Conservation (phyloP, 1,140 invertebrate genomes). For the Forficula auricularia region DNA sequence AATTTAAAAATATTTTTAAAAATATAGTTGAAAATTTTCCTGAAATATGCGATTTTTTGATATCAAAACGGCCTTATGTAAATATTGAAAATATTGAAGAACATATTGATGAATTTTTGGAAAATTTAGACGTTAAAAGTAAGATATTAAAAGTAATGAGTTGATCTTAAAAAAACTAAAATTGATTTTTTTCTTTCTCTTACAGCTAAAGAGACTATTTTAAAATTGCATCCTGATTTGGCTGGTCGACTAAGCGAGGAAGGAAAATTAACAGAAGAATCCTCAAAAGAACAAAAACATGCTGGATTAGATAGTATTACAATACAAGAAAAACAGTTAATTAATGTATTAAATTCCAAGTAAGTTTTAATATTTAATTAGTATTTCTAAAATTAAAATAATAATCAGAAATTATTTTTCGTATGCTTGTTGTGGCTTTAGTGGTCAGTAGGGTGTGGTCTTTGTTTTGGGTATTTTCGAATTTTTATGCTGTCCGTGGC, state of each 20-base stretch:
- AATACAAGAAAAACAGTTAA: constrained; percentile 28
- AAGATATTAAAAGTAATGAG: constrained; percentile 12
- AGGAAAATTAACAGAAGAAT: constrained; percentile 38
- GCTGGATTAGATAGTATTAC: constrained; percentile 36
- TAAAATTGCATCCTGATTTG: constrained; percentile 43
- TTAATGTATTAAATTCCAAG: constrained; percentile 34
- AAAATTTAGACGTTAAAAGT: constrained; percentile 33
- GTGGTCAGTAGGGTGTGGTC: too few relatives aligned
- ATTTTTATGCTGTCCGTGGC: too few relatives aligned
- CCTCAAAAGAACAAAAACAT: constrained; percentile 35
- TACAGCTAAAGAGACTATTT: constrained; percentile 34
- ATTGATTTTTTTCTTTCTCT: constrained; percentile 10
- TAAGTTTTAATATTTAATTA: constrained; percentile 22
- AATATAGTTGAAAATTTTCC: constrained; percentile 45
- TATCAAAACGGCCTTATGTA: constrained; percentile 33
- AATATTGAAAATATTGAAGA: constrained; percentile 30
- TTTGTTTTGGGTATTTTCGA: too few relatives aligned
- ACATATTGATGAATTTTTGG: constrained; percentile 35
- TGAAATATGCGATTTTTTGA: constrained; percentile 31
- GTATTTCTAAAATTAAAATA: too few relatives aligned
- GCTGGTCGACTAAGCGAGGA: constrained; percentile 36
- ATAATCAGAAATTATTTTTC: too few relatives aligned
- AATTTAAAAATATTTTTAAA: constrained; percentile 39
- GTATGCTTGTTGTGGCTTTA: too few relatives aligned
- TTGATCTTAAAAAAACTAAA: constrained; percentile 2